These are phyloP conservation scores for Drosophila pseudotakahashii DNA, from an alignment of 2,888 invertebrate species.

Conservation along the genomic window DNA sequence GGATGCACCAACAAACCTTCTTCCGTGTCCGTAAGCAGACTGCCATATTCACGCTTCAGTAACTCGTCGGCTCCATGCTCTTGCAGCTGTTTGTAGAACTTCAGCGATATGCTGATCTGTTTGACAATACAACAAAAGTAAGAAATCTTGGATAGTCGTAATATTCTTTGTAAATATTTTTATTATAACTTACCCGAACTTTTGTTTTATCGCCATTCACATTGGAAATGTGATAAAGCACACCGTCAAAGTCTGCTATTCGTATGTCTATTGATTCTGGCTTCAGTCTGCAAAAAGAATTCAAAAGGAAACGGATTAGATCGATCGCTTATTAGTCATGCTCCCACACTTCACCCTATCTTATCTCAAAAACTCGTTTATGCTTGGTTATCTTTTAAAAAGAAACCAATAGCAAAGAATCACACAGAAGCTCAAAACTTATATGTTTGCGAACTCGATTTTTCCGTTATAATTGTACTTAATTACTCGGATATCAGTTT, in stretches of 20 bases:
- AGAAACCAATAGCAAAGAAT: not conserved
- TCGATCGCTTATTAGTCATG: slow-evolving; percentile 32
- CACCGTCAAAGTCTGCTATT: slow-evolving; percentile 99
- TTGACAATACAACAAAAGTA: slow-evolving; percentile 52
- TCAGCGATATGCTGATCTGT: slow-evolving; percentile 98
- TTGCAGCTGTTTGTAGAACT: slow-evolving; percentile 99
- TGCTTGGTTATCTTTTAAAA: not conserved
- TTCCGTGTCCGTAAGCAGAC: slow-evolving; percentile 92
- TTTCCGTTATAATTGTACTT: not conserved
- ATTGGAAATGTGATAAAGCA: slow-evolving; percentile 99
- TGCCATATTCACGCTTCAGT: slow-evolving; percentile 95
- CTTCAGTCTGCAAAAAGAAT: slow-evolving; percentile 86
- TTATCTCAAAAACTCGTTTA: slow-evolving; percentile 23
- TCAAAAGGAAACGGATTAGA: slow-evolving; percentile 9
- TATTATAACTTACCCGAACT: slow-evolving; percentile 91
- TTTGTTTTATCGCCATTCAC: slow-evolving; percentile 98
- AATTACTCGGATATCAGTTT: not conserved
- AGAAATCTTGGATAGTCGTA: not conserved
- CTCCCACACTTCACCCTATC: slow-evolving; percentile 12
- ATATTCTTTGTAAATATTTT: not conserved
- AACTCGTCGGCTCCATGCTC: slow-evolving; percentile 99
- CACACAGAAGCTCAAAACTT: too few species aligned
- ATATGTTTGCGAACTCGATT: slow-evolving; percentile 7
- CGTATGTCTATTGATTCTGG: slow-evolving; percentile 97
- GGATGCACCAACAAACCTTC: slow-evolving; percentile 86